Evolutionary conservation across 2,113 vertebrate species (phyloP).

Genomic region (Chaetops frenatus): DNA sequence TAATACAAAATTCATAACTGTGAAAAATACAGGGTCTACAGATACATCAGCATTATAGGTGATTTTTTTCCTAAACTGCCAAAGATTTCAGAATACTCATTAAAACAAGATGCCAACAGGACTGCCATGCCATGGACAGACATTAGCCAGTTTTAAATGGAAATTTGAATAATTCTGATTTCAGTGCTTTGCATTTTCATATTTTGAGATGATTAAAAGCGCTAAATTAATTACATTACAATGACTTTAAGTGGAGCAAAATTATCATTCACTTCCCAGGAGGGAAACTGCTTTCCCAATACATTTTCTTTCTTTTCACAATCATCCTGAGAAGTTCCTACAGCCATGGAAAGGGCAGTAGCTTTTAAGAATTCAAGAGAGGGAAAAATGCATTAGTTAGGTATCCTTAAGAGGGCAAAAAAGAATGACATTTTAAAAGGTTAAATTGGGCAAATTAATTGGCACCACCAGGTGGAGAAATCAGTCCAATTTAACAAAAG

Average conservation of each 20-base stretch:
- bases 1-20: neutral
- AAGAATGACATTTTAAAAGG: constrained; percentile 66
- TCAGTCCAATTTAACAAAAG: constrained; percentile 5
- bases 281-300: neutral
- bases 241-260: neutral
- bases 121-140: neutral
- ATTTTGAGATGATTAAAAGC: constrained; percentile 1
- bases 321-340: neutral
- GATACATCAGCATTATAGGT: neutral
- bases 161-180: neutral
- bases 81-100: neutral
- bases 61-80: neutral
- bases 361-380: neutral
- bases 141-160: neutral
- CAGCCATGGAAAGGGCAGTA: neutral
- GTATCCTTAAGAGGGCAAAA: constrained; percentile 30
- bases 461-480: constrained; percentile 49
- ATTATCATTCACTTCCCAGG: neutral
- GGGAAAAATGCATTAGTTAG: constrained; percentile 10
- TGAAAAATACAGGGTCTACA: neutral
- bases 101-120: neutral
- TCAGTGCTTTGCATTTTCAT: neutral
- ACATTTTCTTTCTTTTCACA: neutral
- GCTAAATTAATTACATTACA: neutral
- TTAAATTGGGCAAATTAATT: constrained; percentile 68